These are phyloP conservation scores for Blastobasis lacticolella DNA, from an alignment of 2,888 invertebrate genomes.

Conservation along the genomic window DNA sequence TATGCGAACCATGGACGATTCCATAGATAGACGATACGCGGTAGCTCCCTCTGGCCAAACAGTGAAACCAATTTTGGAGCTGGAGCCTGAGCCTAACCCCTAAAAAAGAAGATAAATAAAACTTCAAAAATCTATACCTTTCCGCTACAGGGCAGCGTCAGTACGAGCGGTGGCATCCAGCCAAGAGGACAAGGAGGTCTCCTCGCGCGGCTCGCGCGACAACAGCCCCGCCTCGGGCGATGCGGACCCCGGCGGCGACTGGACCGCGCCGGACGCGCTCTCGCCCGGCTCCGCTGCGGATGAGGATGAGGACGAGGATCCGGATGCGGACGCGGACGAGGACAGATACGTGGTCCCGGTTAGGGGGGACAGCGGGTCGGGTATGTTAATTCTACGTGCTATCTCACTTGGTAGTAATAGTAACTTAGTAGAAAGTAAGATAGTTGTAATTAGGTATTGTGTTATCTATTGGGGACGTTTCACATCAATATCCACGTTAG, in stretches of 20 bases:
- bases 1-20: too few relatives aligned
- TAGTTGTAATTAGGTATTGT: too few relatives aligned
- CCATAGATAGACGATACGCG: too few relatives aligned
- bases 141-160: slow-evolving; percentile 46
- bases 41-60: too few relatives aligned
- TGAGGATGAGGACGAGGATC: slow-evolving; percentile 35
- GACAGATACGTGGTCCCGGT: slow-evolving; percentile 41
- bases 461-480: too few relatives aligned
- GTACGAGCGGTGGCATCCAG: slow-evolving; percentile 33
- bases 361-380: slow-evolving; percentile 28
- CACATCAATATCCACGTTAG: too few relatives aligned
- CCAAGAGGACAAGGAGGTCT: slow-evolving; percentile 25
- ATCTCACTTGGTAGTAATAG: too few relatives aligned
- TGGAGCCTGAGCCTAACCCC: too few relatives aligned
- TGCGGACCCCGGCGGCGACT: slow-evolving; percentile 22
- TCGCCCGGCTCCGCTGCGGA: slow-evolving; percentile 55
- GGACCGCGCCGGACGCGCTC: slow-evolving; percentile 55
- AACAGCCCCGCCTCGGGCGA: slow-evolving; percentile 17
- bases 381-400: slow-evolving; percentile 15
- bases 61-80: too few relatives aligned
- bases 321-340: slow-evolving; percentile 24
- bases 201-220: slow-evolving; percentile 16
- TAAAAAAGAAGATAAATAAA: background rate
- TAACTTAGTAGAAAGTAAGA: too few relatives aligned
- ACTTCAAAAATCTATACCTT: background rate